Conservation (phyloP, 2,797 vertebrate genomes). For the Vespertilio murinus region DNA sequence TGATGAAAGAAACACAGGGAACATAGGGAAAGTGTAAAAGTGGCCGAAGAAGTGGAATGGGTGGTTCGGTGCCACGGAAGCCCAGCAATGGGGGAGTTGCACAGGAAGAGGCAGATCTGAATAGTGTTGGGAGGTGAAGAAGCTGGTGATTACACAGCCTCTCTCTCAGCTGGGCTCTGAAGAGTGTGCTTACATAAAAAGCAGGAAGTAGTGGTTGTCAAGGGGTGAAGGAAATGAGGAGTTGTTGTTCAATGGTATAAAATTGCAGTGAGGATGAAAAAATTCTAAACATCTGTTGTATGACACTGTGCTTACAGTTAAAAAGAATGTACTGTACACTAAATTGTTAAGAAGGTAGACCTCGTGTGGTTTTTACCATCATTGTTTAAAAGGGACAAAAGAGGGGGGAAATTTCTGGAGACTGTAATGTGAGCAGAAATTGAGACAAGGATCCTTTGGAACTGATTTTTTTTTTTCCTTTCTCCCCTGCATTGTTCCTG, state of each 20-base stretch:
- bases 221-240: not conserved
- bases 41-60: not conserved
- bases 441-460: conserved; percentile 3
- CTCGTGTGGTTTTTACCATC: not conserved
- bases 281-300: not conserved
- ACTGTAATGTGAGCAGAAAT: not conserved
- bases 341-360: not conserved
- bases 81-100: not conserved
- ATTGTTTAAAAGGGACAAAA: not conserved
- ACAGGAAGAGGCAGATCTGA: not conserved
- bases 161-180: not conserved
- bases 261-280: conserved; percentile 6
- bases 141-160: not conserved
- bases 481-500: not conserved
- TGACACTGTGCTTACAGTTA: not conserved
- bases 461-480: not conserved
- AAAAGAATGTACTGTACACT: not conserved
- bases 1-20: not conserved
- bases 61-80: not conserved
- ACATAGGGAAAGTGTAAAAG: not conserved
- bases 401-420: not conserved
- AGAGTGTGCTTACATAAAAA: not conserved
- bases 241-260: not conserved
- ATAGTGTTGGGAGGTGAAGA: not conserved
- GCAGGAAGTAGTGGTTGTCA: not conserved